Conservation (phyloP, 2,113 vertebrate genomes). For the Centropus bengalensis region DNA sequence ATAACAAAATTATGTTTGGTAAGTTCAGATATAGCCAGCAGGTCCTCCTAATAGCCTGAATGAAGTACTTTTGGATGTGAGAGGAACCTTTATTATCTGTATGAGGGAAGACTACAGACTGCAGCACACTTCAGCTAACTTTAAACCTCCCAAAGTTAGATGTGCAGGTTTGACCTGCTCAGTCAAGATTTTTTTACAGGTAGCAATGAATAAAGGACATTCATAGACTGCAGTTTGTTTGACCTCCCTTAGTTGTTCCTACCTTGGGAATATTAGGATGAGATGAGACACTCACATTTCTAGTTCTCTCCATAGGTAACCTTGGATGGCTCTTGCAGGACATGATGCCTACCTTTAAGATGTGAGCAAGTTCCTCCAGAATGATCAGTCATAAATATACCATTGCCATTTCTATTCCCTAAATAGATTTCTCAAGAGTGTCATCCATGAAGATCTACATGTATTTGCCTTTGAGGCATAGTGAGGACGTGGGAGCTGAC, state of each 20-base stretch:
- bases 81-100: background rate
- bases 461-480: background rate
- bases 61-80: background rate
- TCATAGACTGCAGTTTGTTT: background rate
- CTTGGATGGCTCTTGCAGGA: background rate
- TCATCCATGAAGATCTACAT: background rate
- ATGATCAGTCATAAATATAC: background rate
- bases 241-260: background rate
- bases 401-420: background rate
- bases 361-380: background rate
- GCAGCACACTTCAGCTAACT: background rate
- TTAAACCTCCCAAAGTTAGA: background rate
- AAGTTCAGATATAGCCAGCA: background rate
- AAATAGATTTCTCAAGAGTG: background rate
- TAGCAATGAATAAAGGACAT: background rate
- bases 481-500: background rate
- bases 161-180: background rate
- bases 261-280: background rate
- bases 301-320: background rate
- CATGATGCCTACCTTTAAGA: background rate
- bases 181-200: background rate
- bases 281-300: background rate
- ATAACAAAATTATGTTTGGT: background rate
- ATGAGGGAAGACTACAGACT: background rate
- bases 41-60: background rate